Evolutionary conservation across 1,140 invertebrate genomes (phyloP).

Genomic region (Eriocheir sinensis): DNA sequence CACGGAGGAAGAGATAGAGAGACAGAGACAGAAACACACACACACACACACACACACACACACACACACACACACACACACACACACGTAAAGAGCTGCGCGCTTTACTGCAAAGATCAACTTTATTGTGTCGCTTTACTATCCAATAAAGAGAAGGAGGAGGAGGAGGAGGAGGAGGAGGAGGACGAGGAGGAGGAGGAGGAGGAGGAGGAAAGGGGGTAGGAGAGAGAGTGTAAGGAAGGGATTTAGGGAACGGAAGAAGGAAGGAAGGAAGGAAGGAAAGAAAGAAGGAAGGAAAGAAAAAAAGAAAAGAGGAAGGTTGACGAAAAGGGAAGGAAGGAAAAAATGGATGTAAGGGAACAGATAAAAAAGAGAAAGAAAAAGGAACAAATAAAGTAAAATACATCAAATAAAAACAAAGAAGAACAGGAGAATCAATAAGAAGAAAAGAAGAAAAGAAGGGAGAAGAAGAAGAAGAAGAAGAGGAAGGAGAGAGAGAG

Average conservation of each 20-base stretch:
- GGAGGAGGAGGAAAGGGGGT: background rate
- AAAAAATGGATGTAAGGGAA: background rate
- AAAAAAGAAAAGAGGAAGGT: background rate
- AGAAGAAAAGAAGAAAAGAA: background rate
- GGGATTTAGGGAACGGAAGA: background rate
- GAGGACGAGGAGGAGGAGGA: background rate
- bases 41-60: too few relatives aligned
- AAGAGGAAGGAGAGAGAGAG: background rate
- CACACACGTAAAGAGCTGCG: background rate
- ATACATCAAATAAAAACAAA: background rate
- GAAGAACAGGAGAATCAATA: background rate
- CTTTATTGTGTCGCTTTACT: background rate
- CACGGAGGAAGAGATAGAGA: too few relatives aligned
- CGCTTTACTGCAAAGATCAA: background rate
- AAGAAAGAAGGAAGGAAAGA: background rate
- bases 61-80: too few relatives aligned
- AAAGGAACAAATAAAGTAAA: background rate
- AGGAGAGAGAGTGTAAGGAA: too few relatives aligned
- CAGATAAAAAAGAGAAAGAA: background rate
- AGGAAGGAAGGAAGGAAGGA: background rate
- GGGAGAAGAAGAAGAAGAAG: background rate
- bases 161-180: background rate
- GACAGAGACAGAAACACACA: too few relatives aligned
- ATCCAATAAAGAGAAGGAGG: constrained; percentile 33
- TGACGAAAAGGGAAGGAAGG: background rate